Evolutionary conservation across 2,797 vertebrate genomes (phyloP).

Genomic region (Pseudomugil gertrudae): DNA sequence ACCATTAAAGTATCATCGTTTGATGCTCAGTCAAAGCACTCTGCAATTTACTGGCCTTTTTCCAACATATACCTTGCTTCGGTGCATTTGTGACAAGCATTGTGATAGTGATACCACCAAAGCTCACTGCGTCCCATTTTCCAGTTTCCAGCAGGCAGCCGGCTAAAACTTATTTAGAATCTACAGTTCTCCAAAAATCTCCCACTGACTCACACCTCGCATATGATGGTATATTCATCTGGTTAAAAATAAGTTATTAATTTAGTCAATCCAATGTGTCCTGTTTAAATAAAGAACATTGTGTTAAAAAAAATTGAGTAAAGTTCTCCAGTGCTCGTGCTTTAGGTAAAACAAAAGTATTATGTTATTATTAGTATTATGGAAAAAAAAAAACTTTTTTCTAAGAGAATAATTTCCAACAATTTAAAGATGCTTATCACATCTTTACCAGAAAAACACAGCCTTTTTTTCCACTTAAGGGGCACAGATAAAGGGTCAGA

Average conservation of each 20-base stretch:
- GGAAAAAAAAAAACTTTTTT: neutral
- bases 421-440: conserved; percentile 10
- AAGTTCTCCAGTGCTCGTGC: neutral
- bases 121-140: conserved; percentile 8
- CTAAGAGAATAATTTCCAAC: conserved; percentile 5
- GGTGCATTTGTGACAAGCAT: conserved; percentile 32
- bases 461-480: conserved; percentile 23
- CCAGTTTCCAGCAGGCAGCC: conserved; percentile 26
- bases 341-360: neutral
- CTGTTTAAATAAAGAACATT: neutral
- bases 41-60: neutral
- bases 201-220: conserved; percentile 65
- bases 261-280: conserved; percentile 16
- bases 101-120: conserved; percentile 11
- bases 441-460: conserved; percentile 35
- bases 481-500: conserved; percentile 52
- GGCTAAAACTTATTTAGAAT: conserved; percentile 53
- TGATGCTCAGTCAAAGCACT: neutral
- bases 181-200: conserved; percentile 68
- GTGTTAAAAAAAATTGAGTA: neutral
- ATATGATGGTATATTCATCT: conserved; percentile 38
- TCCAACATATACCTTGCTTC: conserved; percentile 20
- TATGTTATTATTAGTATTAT: too few species aligned
- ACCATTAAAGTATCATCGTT: neutral
- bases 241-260: conserved; percentile 54